A percentile compares a stretch with the other conserved stretches of the same genome.
phyloP scores from a whole-genome alignment of 2,113 vertebrate genomes.

The Myanophis thanlyinensis region DNA sequence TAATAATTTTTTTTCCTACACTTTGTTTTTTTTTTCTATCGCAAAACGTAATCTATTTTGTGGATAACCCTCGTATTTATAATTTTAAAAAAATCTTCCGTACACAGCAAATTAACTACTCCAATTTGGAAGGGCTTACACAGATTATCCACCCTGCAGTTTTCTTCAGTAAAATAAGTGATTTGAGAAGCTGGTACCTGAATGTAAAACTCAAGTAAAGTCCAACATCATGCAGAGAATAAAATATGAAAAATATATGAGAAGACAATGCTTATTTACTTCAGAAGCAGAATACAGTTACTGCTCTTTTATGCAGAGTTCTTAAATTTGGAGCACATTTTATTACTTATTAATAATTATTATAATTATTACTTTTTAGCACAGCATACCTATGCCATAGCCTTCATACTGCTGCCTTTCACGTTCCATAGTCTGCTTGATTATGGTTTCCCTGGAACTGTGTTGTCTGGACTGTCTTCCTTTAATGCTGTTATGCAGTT shows the following conservation, averaged over 20 bases:
- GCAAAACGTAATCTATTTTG: no score
- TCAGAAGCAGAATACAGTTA: neutral
- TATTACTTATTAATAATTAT: no score
- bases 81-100: neutral
- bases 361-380: neutral
- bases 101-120: neutral
- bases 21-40: no score
- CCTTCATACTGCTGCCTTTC: constrained; percentile 82
- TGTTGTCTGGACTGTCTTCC: constrained; percentile 89
- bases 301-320: neutral
- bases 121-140: neutral
- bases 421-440: constrained; percentile 88
- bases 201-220: neutral
- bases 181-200: neutral
- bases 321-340: neutral
- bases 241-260: neutral
- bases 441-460: constrained; percentile 79
- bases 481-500: constrained; percentile 89
- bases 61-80: no score
- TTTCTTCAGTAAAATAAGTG: neutral
- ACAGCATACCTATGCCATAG: constrained; percentile 79
- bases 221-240: neutral
- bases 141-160: neutral
- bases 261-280: neutral
- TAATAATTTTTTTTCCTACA: no score